A percentile compares a stretch with the other conserved stretches of the same genome.
phyloP scores from a whole-genome alignment of 2,888 invertebrate genomes.

The Sphaerophoria taeniata region DNA sequence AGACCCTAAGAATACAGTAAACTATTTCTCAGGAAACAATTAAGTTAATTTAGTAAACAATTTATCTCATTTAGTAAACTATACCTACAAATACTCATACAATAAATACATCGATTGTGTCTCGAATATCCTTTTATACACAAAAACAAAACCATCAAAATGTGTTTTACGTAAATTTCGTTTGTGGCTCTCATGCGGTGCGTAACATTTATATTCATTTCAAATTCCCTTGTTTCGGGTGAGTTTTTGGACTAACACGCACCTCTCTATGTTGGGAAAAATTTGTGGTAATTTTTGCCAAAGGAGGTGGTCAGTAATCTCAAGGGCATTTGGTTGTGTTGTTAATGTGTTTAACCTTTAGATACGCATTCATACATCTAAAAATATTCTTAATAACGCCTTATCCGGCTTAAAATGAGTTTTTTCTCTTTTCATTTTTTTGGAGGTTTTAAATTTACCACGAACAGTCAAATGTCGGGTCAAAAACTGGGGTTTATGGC shows the following conservation, averaged over 20 bases:
- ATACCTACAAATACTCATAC: too few relatives aligned
- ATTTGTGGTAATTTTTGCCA: conserved; percentile 17
- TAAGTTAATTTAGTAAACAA: conserved; percentile 68
- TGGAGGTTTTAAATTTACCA: background rate
- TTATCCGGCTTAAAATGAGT: background rate
- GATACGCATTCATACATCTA: background rate
- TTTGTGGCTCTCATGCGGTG: conserved; percentile 7
- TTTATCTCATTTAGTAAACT: conserved; percentile 50
- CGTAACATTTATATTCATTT: background rate
- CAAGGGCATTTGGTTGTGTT: conserved; percentile 10
- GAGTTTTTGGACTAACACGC: background rate
- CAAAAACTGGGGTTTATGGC: background rate
- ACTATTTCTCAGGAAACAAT: conserved; percentile 63
- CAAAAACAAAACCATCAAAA: background rate
- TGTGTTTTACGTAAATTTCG: background rate
- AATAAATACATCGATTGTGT: conserved; percentile 5
- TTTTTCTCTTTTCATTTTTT: background rate
- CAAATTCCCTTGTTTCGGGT: background rate
- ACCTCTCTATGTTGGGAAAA: background rate
- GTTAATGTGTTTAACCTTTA: background rate
- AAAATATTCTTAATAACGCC: background rate
- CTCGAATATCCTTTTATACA: background rate
- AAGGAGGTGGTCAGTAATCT: conserved; percentile 1
- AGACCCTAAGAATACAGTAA: conserved; percentile 22
- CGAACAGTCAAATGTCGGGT: conserved; percentile 6